These are phyloP conservation scores for Deroplatys truncata DNA, from an alignment of 2,888 invertebrate species.

Conservation along the genomic window DNA sequence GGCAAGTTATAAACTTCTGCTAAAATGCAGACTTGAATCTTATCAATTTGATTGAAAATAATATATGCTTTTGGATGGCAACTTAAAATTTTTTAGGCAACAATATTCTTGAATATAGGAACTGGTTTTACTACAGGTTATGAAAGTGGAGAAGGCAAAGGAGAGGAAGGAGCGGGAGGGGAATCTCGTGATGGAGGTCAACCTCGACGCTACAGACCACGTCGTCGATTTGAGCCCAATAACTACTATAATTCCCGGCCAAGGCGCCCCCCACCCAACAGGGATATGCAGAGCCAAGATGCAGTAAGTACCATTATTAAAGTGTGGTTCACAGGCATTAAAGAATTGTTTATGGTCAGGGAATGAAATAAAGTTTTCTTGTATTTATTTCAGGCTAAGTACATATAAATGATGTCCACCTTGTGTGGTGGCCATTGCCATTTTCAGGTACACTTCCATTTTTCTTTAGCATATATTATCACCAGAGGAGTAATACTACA, in stretches of 20 bases:
- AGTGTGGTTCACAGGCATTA: not conserved
- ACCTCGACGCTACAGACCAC: conserved; percentile 33
- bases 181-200: conserved; percentile 23
- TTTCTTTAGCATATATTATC: no score
- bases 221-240: conserved; percentile 32
- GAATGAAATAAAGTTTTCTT: not conserved
- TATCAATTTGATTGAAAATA: no score
- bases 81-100: no score
- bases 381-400: no score
- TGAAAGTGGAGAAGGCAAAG: conserved; percentile 42
- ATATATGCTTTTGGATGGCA: no score
- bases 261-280: conserved; percentile 25
- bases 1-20: no score
- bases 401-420: no score
- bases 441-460: no score
- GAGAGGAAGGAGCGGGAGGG: conserved; percentile 34
- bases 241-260: conserved; percentile 33
- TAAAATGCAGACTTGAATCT: no score
- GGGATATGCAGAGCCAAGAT: conserved; percentile 29
- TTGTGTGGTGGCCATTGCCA: no score
- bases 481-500: no score
- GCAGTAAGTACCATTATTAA: conserved; percentile 21
- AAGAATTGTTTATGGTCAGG: not conserved
- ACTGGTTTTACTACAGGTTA: conserved; percentile 11
- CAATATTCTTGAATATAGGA: no score